phyloP scores from a whole-genome alignment of 2,797 vertebrate genomes.

The Lagocephalus sceleratus region DNA sequence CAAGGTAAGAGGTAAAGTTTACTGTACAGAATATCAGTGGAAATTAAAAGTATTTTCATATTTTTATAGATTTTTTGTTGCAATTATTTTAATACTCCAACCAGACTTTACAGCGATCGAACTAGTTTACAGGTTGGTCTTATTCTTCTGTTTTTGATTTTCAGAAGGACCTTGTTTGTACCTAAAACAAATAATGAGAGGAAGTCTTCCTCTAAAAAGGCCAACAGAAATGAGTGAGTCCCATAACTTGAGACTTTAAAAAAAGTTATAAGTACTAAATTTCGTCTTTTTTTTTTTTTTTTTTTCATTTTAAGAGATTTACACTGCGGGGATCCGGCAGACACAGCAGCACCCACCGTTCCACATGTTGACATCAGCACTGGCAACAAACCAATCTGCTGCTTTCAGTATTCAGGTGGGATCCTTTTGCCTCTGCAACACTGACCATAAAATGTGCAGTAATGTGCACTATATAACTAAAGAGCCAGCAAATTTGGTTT shows the following conservation, averaged over 20 bases:
- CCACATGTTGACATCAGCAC: constrained; percentile 54
- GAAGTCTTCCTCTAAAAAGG: constrained; percentile 50
- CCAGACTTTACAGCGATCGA: not conserved
- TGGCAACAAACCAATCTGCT: constrained; percentile 66
- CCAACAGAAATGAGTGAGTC: constrained; percentile 38
- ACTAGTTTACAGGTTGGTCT: not conserved
- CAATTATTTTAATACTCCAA: not conserved
- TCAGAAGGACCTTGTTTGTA: constrained; percentile 81
- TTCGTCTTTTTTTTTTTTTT: not conserved
- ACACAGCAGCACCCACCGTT: constrained; percentile 64
- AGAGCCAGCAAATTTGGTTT: no score
- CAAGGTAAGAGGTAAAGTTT: constrained; percentile 70
- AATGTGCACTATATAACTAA: not conserved
- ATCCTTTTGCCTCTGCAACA: constrained; percentile 8
- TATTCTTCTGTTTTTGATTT: constrained; percentile 19
- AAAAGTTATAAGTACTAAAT: not conserved
- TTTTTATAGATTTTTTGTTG: no score
- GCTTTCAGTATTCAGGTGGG: constrained; percentile 84
- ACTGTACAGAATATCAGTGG: constrained; percentile 11
- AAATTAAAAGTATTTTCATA: not conserved
- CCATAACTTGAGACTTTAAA: not conserved
- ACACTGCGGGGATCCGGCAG: constrained; percentile 71
- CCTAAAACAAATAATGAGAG: constrained; percentile 78
- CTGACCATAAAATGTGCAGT: constrained; percentile 1
- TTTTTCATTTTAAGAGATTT: constrained; percentile 43